Evolutionary conservation across 2,888 invertebrate species (phyloP).

Genomic region (Xanthia togata): DNA sequence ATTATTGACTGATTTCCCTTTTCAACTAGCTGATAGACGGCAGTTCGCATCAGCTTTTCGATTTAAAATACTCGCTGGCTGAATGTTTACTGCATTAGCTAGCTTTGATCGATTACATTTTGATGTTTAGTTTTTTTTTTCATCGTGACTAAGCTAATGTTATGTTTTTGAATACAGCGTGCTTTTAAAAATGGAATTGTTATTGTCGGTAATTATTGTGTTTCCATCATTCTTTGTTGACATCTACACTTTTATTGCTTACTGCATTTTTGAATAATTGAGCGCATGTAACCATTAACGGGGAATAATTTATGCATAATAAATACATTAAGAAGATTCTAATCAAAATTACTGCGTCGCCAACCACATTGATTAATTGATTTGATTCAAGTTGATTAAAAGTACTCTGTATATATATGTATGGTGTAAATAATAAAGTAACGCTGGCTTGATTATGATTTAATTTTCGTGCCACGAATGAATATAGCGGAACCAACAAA

Average conservation of each 20-base stretch:
- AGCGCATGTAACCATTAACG: conserved; percentile 27
- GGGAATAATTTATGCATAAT: conserved; percentile 47
- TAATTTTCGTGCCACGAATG: conserved; percentile 50
- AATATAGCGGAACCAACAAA: conserved; percentile 63
- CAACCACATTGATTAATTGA: conserved; percentile 37
- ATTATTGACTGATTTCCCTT: conserved; percentile 90
- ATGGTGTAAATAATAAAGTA: conserved; percentile 35
- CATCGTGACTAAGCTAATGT: conserved; percentile 63
- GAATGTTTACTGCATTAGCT: conserved; percentile 79
- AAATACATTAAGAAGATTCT: conserved; percentile 45
- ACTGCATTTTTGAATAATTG: conserved; percentile 42
- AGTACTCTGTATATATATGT: conserved; percentile 15
- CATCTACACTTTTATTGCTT: conserved; percentile 35
- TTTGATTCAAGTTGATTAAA: conserved; percentile 51
- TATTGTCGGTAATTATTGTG: conserved; percentile 57
- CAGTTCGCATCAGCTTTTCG: conserved; percentile 78
- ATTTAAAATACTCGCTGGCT: conserved; percentile 81
- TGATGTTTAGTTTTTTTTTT: conserved; percentile 59
- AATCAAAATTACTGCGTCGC: conserved; percentile 38
- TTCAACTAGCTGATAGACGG: conserved; percentile 87
- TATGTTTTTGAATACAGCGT: conserved; percentile 51
- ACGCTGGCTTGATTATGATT: conserved; percentile 51
- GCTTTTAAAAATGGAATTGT: conserved; percentile 65
- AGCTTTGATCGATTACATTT: conserved; percentile 72
- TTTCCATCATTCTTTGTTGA: conserved; percentile 51